Evolutionary conservation across 2,113 vertebrate species (phyloP), one percentile per base, ranked within the genome.

Genomic region (Pycnonotus jocosus): DNA sequence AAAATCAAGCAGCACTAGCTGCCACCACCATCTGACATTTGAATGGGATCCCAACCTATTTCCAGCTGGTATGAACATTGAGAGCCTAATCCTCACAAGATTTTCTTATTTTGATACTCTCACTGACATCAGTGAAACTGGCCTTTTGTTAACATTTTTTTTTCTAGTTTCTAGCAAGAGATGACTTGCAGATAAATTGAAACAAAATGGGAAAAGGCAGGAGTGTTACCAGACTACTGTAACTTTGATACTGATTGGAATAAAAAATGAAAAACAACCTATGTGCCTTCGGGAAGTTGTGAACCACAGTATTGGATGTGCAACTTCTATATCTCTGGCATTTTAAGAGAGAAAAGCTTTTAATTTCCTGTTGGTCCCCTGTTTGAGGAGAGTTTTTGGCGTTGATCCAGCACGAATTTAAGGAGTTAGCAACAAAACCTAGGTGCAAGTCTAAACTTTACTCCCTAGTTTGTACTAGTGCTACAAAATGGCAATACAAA

Each of bases 141-240:
- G 68, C 28, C 64, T 90, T 73, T 74, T 66, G 31, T 61, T 45
- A 73, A 37, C 10, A 16, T 5, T 42, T 88, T 66, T 88, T 66
- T 86, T 86, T 73, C 64, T 61, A 40, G 44, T 53, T 79, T 10
- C 64, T 37, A 83, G 5, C 60, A 88, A 71, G 33, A 81, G 48
- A 56, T 12, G 23, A 80, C 27, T 65, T 62, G 50, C 88, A 81
- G 35, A 69, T 9, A 48, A 48, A 82, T 37, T 24, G 54, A 93
- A 90, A 68, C 68, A 92, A 95, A 93, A 91, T 35, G 48, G 89
- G 57, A 89, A 90, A 94, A 93, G n/a, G 60, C 61, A 72, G 79
- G 72, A 81, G 0, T 14, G 47, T 28, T 54, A 38, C 9, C 37
- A 86, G 51, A 71, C 25, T 60, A n/a, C n/a, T 37, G 22, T 19